These are phyloP conservation scores for Crocodylus rhombifer DNA, from an alignment of 2,797 vertebrate genomes.

Conservation along the genomic window DNA sequence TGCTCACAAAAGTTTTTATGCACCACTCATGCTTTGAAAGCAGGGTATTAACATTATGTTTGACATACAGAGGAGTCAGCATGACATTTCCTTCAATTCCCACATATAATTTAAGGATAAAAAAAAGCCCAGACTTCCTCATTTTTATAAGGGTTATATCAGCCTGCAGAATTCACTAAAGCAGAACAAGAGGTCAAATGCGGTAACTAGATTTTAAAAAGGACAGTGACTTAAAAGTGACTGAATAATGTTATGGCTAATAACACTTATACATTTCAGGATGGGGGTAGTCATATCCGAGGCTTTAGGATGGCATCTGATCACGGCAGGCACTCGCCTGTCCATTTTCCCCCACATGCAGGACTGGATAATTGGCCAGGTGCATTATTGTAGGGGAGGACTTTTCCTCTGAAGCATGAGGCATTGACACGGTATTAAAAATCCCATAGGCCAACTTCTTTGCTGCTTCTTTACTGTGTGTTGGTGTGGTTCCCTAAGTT, in stretches of 20 bases:
- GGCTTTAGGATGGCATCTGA: background rate
- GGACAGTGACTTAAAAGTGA: background rate
- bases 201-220: background rate
- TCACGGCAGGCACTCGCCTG: constrained; percentile 19
- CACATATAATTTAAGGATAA: background rate
- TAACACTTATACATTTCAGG: background rate
- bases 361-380: constrained; percentile 9
- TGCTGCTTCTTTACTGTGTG: background rate
- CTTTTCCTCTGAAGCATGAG: background rate
- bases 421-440: background rate
- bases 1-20: background rate
- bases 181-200: background rate
- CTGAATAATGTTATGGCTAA: background rate
- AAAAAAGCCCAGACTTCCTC: background rate
- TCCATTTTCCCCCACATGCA: background rate
- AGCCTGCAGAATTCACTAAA: background rate
- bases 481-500: background rate
- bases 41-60: background rate
- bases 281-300: background rate
- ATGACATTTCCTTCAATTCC: background rate
- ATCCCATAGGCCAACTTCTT: background rate
- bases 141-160: background rate
- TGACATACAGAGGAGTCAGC: background rate
- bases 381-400: background rate
- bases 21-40: background rate